A percentile compares a stretch with the other conserved stretches of the same genome.
These are phyloP conservation scores for Dipus sagitta DNA, from an alignment of 2,797 vertebrate genomes.

Conservation along the genomic window DNA sequence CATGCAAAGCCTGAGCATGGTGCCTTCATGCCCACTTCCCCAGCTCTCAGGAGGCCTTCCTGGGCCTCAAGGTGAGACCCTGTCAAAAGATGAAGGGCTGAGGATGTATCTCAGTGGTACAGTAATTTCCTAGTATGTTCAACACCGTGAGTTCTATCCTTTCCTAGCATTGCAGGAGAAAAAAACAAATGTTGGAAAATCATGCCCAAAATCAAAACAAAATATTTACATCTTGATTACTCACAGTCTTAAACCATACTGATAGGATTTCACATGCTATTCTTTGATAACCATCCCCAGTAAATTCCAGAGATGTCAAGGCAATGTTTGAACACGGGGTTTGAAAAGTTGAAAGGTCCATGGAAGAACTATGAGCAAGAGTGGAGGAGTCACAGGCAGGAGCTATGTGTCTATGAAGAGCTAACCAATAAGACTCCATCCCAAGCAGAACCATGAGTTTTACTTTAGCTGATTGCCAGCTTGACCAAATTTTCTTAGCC, in stretches of 20 bases:
- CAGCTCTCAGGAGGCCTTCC: too few species aligned
- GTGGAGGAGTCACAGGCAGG: neutral
- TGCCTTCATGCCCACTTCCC: too few species aligned
- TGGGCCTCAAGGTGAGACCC: too few species aligned
- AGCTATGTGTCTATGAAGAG: neutral
- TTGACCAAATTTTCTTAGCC: neutral
- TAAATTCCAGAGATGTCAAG: slow-evolving; percentile 60
- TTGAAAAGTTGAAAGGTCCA: slow-evolving; percentile 50
- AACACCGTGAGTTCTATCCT: neutral
- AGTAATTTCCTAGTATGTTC: neutral
- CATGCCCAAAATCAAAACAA: slow-evolving; percentile 58
- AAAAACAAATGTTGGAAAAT: neutral
- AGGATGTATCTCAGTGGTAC: neutral
- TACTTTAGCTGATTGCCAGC: neutral
- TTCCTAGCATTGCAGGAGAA: neutral
- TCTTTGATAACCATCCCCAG: slow-evolving; percentile 55
- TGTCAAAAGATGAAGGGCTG: neutral
- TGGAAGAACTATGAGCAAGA: neutral
- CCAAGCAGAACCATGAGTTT: neutral
- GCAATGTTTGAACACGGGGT: slow-evolving; percentile 65
- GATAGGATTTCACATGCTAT: slow-evolving; percentile 40
- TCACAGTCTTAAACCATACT: slow-evolving; percentile 42
- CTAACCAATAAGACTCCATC: fast-evolving
- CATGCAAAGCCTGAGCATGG: too few species aligned
- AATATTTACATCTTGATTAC: slow-evolving; percentile 69